Conservation (phyloP, 2,797 vertebrate species). For the Pseudochaenichthys georgianus region DNA sequence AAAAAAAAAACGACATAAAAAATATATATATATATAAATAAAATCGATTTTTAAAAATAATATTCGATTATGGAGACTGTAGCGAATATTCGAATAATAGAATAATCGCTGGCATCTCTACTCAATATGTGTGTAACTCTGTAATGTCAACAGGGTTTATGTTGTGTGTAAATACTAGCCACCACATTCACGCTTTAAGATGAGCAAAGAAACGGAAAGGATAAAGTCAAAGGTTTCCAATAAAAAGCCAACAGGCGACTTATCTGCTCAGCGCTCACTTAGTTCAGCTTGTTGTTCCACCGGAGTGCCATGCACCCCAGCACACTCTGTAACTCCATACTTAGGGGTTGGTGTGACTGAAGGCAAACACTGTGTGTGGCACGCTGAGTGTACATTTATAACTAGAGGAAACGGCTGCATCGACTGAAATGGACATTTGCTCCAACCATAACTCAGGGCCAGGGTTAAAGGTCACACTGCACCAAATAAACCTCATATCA, state of each 20-base stretch:
- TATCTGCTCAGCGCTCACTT: constrained; percentile 41
- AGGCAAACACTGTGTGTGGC: constrained; percentile 38
- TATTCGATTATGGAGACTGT: too few relatives aligned
- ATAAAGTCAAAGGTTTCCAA: constrained; percentile 59
- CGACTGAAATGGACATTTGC: constrained; percentile 29
- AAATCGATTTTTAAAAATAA: too few relatives aligned
- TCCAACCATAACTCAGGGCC: constrained; percentile 19
- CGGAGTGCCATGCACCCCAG: constrained; percentile 47
- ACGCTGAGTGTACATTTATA: constrained; percentile 3
- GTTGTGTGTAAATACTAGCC: constrained; percentile 27
- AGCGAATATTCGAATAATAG: too few relatives aligned
- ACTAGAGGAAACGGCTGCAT: constrained; percentile 32
- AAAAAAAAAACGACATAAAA: too few relatives aligned
- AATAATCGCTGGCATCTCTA: too few relatives aligned
- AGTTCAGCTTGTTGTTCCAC: constrained; percentile 54
- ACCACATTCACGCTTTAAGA: constrained; percentile 19
- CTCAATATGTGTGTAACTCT: constrained; percentile 5
- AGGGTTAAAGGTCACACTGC: constrained; percentile 4
- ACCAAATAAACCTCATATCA: not conserved
- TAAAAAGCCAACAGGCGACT: constrained; percentile 48
- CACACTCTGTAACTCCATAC: constrained; percentile 59
- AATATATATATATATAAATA: too few relatives aligned
- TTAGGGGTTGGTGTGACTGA: constrained; percentile 63
- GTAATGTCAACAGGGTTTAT: constrained; percentile 40
- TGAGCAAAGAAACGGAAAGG: constrained; percentile 29